Percentiles rank a stretch among this genome's conserved stretches.
Evolutionary conservation across 2,113 vertebrate genomes (phyloP).

Genomic region (Sander vitreus): DNA sequence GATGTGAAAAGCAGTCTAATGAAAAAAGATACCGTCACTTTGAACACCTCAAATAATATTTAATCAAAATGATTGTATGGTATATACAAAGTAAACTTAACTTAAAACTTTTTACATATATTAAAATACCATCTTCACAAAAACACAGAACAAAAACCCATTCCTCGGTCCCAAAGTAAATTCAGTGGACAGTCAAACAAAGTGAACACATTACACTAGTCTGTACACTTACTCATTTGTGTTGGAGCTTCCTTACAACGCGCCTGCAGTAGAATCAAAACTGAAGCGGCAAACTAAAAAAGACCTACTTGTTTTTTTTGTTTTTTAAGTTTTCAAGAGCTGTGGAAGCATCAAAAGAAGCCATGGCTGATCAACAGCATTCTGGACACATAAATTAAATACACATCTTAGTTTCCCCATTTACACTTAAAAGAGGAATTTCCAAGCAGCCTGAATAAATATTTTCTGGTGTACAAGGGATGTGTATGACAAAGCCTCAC

Average conservation of each 20-base stretch:
- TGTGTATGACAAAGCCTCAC: slow-evolving; percentile 67
- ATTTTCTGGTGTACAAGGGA: slow-evolving; percentile 73
- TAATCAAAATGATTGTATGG: slow-evolving; percentile 93
- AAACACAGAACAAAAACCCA: slow-evolving; percentile 81
- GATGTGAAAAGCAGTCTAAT: not conserved
- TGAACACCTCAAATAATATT: slow-evolving; percentile 91
- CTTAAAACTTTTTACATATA: slow-evolving; percentile 98
- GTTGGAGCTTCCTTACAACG: slow-evolving; percentile 52
- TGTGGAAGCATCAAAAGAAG: slow-evolving; percentile 64
- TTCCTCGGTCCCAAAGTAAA: slow-evolving; percentile 85
- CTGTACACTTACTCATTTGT: slow-evolving; percentile 55
- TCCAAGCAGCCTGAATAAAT: slow-evolving; percentile 76
- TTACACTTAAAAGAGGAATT: slow-evolving; percentile 45
- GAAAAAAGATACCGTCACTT: slow-evolving; percentile 1
- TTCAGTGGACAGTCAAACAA: slow-evolving; percentile 74
- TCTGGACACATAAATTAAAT: slow-evolving; percentile 70
- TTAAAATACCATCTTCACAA: slow-evolving; percentile 98
- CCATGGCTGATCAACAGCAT: slow-evolving; percentile 81
- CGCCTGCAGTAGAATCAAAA: slow-evolving; percentile 51
- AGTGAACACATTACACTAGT: slow-evolving; percentile 81
- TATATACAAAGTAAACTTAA: slow-evolving; percentile 96
- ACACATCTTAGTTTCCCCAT: slow-evolving; percentile 49
- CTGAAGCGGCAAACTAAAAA: slow-evolving; percentile 51
- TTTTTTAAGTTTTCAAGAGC: slow-evolving; percentile 27
- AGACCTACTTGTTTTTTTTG: slow-evolving; percentile 6